Evolutionary conservation across 2,113 vertebrate genomes (phyloP).

Genomic region (Scophthalmus maximus): DNA sequence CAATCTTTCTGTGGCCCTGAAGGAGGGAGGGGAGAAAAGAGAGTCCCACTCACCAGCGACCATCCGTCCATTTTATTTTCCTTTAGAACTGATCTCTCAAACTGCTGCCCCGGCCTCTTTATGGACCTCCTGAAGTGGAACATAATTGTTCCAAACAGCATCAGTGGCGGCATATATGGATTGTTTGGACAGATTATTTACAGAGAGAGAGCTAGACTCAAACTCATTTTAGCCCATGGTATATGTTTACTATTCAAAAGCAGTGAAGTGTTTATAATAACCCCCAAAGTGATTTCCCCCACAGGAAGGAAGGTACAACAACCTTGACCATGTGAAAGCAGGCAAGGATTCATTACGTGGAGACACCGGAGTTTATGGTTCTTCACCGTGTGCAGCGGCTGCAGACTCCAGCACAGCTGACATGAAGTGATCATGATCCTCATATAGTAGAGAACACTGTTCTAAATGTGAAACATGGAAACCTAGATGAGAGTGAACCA

Average conservation of each 20-base stretch:
- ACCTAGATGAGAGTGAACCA: constrained; percentile 2
- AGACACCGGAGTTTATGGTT: constrained; percentile 36
- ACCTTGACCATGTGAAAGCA: constrained; percentile 41
- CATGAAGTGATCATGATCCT: constrained; percentile 19
- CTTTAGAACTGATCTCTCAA: constrained; percentile 54
- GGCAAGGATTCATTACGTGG: constrained; percentile 32
- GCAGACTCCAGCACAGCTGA: constrained; percentile 27
- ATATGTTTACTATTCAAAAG: constrained; percentile 55
- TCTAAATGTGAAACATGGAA: constrained; percentile 31
- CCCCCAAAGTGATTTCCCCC: constrained; percentile 46
- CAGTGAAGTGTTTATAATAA: constrained; percentile 63
- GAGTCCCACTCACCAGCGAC: constrained; percentile 76
- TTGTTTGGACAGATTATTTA: constrained; percentile 63
- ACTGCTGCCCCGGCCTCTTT: constrained; percentile 60
- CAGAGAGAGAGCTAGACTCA: constrained; percentile 48
- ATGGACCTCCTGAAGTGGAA: constrained; percentile 66
- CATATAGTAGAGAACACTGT: neutral
- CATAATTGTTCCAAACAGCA: constrained; percentile 37
- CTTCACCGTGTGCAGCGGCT: constrained; percentile 30
- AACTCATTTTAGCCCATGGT: constrained; percentile 50
- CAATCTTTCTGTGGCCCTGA: constrained; percentile 40
- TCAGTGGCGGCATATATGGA: constrained; percentile 48
- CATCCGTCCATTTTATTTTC: constrained; percentile 69
- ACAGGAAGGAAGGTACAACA: constrained; percentile 28
- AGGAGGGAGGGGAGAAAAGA: constrained; percentile 40